Conservation (phyloP, 2,888 invertebrate species). For the Drosophila mimica region DNA sequence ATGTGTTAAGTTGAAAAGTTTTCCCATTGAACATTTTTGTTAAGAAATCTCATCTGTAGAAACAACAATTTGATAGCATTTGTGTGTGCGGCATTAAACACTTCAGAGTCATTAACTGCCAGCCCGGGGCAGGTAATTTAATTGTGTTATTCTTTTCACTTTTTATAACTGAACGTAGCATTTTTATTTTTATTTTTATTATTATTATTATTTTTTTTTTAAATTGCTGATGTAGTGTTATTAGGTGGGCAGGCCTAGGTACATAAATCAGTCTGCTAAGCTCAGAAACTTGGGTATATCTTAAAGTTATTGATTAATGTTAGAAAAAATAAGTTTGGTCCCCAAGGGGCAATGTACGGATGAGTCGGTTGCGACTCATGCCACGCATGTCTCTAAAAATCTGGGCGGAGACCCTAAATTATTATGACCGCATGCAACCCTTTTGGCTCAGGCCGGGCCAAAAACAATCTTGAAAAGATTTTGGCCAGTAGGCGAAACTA, state of each 20-base stretch:
- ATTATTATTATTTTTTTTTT: neutral
- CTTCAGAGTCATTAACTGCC: neutral
- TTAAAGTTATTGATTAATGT: conserved; percentile 14
- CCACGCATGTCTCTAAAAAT: conserved; percentile 2
- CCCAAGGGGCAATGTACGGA: conserved; percentile 6
- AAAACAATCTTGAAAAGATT: conserved; percentile 28
- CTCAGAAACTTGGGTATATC: neutral
- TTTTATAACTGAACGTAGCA: neutral
- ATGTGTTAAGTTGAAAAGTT: conserved; percentile 7
- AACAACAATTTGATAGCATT: neutral
- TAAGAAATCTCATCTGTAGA: neutral
- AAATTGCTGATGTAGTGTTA: neutral
- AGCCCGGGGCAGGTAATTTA: neutral
- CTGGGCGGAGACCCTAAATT: conserved; percentile 1
- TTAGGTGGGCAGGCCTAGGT: neutral
- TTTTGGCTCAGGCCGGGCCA: neutral
- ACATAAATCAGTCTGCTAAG: conserved; percentile 5
- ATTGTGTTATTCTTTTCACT: neutral
- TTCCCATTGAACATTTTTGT: neutral
- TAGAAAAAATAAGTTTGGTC: conserved; percentile 1
- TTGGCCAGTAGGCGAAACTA: conserved; percentile 26
- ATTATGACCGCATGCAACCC: conserved; percentile 15
- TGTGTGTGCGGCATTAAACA: neutral
- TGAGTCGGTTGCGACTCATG: neutral
- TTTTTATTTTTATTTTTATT: neutral